phyloP scores from a whole-genome alignment of 2,888 invertebrate species.

The Hecatera dysodea region DNA sequence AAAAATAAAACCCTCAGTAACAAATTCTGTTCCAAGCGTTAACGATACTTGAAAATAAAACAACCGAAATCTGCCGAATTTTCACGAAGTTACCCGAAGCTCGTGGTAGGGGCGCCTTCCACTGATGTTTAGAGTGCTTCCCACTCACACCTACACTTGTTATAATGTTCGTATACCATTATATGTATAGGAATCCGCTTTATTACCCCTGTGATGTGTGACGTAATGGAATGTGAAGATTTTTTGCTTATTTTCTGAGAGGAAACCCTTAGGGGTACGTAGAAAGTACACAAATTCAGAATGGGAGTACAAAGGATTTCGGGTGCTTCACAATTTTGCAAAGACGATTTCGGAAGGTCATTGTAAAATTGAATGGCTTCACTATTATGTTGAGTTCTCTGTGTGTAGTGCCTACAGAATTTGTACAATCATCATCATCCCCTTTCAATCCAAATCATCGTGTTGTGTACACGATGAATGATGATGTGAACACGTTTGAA shows the following conservation, averaged over 20 bases:
- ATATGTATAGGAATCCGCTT: slow-evolving; percentile 58
- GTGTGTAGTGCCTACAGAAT: neutral
- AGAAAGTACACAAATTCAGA: slow-evolving; percentile 47
- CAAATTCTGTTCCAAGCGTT: neutral
- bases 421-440: no score
- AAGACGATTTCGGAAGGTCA: slow-evolving; percentile 19
- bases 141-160: slow-evolving; percentile 62
- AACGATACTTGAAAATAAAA: slow-evolving; percentile 8
- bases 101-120: slow-evolving; percentile 49
- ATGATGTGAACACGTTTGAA: no score
- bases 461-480: no score
- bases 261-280: slow-evolving; percentile 11
- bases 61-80: neutral
- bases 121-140: slow-evolving; percentile 65
- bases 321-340: slow-evolving; percentile 37
- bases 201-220: slow-evolving; percentile 57
- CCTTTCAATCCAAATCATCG: no score
- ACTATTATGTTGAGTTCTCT: slow-evolving; percentile 17
- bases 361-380: slow-evolving; percentile 26
- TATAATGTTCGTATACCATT: slow-evolving; percentile 60
- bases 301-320: slow-evolving; percentile 41
- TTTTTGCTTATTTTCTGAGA: slow-evolving; percentile 48
- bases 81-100: slow-evolving; percentile 19
- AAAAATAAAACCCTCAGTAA: neutral
- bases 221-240: slow-evolving; percentile 56